Conservation (phyloP, 2,888 invertebrate species). For the Diadromus collaris region DNA sequence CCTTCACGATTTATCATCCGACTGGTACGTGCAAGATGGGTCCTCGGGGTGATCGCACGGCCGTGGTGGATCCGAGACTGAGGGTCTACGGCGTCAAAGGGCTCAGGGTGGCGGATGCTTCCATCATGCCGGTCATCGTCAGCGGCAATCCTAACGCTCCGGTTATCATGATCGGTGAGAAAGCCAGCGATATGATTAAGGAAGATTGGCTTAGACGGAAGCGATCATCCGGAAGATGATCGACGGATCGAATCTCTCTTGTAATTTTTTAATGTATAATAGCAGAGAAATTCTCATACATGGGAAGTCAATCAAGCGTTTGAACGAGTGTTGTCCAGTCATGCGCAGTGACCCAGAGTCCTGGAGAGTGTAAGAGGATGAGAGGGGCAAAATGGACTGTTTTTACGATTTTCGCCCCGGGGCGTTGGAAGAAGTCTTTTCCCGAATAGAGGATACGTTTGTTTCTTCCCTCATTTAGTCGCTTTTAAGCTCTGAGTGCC, state of each 20-base stretch:
- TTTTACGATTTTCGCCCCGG: neutral
- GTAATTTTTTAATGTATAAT: neutral
- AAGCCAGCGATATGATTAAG: conserved; percentile 94
- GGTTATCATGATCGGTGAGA: conserved; percentile 95
- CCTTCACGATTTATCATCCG: conserved; percentile 92
- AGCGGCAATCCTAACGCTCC: conserved; percentile 96
- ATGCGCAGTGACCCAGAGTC: conserved; percentile 2
- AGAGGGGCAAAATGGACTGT: neutral
- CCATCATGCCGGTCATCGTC: conserved; percentile 93
- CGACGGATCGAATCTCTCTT: neutral
- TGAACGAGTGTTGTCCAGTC: conserved; percentile 28
- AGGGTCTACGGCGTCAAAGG: conserved; percentile 90
- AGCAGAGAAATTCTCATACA: neutral
- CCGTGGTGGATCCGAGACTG: conserved; percentile 90
- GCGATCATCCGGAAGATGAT: conserved; percentile 49
- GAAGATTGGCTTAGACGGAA: conserved; percentile 85
- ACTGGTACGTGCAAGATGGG: conserved; percentile 95
- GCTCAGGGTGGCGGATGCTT: conserved; percentile 90
- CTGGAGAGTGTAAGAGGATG: neutral
- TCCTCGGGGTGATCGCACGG: conserved; percentile 86
- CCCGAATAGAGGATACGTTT: too few species aligned
- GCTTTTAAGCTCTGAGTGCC: conserved; percentile 7
- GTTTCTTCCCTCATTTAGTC: neutral
- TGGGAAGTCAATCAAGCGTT: neutral
- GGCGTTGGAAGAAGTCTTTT: too few species aligned